phyloP scores from a whole-genome alignment of 2,888 invertebrate genomes.

The Tenthredo amoena region DNA sequence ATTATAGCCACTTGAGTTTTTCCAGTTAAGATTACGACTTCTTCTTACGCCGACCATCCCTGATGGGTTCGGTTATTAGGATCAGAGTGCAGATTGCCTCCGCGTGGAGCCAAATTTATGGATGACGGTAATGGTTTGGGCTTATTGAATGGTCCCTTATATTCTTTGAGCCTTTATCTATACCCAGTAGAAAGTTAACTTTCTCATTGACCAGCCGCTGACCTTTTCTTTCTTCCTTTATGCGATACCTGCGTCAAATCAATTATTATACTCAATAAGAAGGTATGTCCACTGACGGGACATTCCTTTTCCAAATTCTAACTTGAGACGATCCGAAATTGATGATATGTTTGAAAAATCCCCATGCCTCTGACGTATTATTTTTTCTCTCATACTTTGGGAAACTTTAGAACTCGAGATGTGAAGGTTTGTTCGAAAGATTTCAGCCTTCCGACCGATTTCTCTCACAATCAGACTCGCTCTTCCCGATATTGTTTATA shows the following conservation, averaged over 20 bases:
- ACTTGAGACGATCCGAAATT: background rate
- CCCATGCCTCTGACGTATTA: too few species aligned
- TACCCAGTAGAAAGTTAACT: conserved; percentile 12
- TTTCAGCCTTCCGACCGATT: background rate
- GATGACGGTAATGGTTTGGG: conserved; percentile 60
- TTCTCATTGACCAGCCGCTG: conserved; percentile 29
- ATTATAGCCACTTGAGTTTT: conserved; percentile 65
- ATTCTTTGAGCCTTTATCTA: conserved; percentile 33
- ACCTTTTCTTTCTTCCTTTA: conserved; percentile 13
- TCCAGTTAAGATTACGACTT: conserved; percentile 52
- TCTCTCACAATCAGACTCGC: background rate
- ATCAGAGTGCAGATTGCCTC: conserved; percentile 65
- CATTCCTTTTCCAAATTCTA: background rate
- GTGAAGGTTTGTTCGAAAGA: background rate
- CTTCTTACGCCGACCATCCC: conserved; percentile 54
- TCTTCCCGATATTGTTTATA: conserved; percentile 11
- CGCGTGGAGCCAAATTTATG: conserved; percentile 63
- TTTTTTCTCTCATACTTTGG: background rate
- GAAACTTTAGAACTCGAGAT: background rate
- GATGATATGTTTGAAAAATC: background rate
- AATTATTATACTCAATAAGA: background rate
- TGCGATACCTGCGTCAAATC: background rate
- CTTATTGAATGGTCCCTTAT: conserved; percentile 63
- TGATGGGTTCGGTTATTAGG: conserved; percentile 56
- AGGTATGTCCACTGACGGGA: background rate